Percentiles rank a stretch among this genome's conserved stretches.
These are phyloP conservation scores for Dipodomys ordii DNA, from an alignment of 2,113 vertebrate species.

Conservation along the genomic window DNA sequence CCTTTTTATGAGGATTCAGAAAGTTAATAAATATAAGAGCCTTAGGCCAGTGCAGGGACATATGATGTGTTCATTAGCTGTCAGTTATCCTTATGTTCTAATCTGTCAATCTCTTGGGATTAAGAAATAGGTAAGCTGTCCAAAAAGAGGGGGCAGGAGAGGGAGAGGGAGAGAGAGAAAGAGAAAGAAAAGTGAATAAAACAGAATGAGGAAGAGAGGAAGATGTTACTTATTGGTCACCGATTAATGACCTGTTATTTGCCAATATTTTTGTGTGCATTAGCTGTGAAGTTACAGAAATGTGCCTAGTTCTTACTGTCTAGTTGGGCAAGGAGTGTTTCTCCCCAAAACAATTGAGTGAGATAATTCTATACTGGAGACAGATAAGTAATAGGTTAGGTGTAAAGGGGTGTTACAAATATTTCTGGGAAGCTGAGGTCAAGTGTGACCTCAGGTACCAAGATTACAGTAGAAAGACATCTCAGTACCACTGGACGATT, in stretches of 20 bases:
- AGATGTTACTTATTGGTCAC: background rate
- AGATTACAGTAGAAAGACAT: background rate
- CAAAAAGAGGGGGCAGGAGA: background rate
- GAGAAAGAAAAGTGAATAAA: background rate
- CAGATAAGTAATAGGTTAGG: background rate
- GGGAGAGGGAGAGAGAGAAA: background rate
- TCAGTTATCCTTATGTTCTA: background rate
- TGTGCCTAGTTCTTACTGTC: background rate
- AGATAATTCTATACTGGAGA: background rate
- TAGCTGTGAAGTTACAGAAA: background rate
- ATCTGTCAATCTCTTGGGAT: background rate
- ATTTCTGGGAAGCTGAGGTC: background rate
- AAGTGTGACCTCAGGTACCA: background rate
- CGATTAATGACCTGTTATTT: background rate
- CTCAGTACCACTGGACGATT: background rate
- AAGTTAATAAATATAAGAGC: constrained; percentile 4
- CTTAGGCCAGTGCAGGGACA: background rate
- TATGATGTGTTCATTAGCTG: background rate
- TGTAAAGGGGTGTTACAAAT: background rate
- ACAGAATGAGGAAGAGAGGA: background rate
- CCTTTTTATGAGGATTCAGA: background rate
- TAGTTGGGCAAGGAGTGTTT: background rate
- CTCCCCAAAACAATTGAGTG: background rate
- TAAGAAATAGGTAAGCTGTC: background rate
- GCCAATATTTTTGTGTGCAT: background rate